These are phyloP conservation scores for Phylloscopus trochiloides DNA, from an alignment of 2,113 vertebrate genomes.

Conservation along the genomic window DNA sequence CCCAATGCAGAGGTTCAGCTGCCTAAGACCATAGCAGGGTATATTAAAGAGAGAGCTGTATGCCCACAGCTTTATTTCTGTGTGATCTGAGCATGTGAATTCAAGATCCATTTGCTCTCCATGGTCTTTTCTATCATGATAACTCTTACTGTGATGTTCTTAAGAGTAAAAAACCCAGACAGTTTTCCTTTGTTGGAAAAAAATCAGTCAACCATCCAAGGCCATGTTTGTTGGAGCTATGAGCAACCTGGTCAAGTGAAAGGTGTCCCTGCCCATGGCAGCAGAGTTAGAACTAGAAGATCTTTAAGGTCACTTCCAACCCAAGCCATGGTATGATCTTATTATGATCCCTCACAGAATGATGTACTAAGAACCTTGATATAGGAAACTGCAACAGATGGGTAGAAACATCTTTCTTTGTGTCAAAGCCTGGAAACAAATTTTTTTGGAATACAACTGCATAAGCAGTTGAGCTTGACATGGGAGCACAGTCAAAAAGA, in stretches of 20 bases:
- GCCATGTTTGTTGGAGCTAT: not conserved
- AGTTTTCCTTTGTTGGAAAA: not conserved
- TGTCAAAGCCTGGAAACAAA: not conserved
- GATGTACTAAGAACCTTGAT: not conserved
- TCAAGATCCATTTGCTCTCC: not conserved
- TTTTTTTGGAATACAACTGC: not conserved
- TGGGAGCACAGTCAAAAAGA: not conserved
- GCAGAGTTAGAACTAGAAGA: not conserved
- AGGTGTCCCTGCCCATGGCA: not conserved
- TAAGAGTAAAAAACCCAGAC: not conserved
- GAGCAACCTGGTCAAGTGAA: not conserved
- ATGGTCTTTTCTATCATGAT: not conserved
- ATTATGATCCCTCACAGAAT: not conserved
- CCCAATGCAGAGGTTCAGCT: not conserved
- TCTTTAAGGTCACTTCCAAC: not conserved
- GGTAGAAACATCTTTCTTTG: not conserved
- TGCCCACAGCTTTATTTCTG: not conserved
- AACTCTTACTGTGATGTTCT: not conserved
- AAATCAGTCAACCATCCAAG: not conserved
- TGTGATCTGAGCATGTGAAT: not conserved
- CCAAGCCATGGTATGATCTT: not conserved
- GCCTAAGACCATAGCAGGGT: not conserved
- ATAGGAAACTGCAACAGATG: fast-evolving
- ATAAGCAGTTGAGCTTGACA: not conserved
- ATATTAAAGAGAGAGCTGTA: not conserved